These are phyloP conservation scores for Dallia pectoralis DNA, from an alignment of 2,797 vertebrate species.

Conservation along the genomic window DNA sequence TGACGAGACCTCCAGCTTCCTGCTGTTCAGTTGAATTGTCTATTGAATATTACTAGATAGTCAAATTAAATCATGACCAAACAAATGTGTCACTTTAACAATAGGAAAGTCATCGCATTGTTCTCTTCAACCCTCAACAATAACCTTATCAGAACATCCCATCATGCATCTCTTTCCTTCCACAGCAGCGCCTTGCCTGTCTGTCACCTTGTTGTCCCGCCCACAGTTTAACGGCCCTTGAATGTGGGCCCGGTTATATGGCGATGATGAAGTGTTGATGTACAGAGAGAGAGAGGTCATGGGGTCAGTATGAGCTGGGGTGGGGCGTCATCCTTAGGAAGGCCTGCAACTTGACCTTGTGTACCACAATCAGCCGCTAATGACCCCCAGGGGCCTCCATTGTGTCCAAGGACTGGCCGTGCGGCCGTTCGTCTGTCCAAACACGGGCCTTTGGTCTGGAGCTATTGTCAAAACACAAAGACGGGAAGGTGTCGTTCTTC, in stretches of 20 bases:
- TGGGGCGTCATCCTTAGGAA: constrained; percentile 73
- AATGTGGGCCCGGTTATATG: constrained; percentile 54
- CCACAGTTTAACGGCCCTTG: constrained; percentile 50
- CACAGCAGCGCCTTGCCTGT: background rate
- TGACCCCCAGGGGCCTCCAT: constrained; percentile 62
- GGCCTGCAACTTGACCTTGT: constrained; percentile 79
- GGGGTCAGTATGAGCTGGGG: constrained; percentile 37
- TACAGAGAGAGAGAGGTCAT: constrained; percentile 51
- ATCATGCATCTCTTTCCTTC: constrained; percentile 5
- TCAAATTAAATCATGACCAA: background rate
- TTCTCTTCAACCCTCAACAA: constrained; percentile 6
- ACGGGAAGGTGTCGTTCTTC: constrained; percentile 60
- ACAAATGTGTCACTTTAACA: background rate
- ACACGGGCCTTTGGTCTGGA: constrained; percentile 51
- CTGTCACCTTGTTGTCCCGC: constrained; percentile 30
- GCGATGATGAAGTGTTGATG: constrained; percentile 65
- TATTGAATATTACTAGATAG: background rate
- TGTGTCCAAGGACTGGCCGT: constrained; percentile 55
- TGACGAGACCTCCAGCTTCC: background rate
- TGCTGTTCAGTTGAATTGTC: background rate
- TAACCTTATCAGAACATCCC: constrained; percentile 12
- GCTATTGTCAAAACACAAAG: constrained; percentile 66
- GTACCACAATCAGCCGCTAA: constrained; percentile 77
- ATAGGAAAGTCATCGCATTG: background rate
- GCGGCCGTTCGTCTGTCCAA: constrained; percentile 66